These are phyloP conservation scores for Lutjanus erythropterus DNA, from an alignment of 2,113 vertebrate genomes.

Conservation along the genomic window DNA sequence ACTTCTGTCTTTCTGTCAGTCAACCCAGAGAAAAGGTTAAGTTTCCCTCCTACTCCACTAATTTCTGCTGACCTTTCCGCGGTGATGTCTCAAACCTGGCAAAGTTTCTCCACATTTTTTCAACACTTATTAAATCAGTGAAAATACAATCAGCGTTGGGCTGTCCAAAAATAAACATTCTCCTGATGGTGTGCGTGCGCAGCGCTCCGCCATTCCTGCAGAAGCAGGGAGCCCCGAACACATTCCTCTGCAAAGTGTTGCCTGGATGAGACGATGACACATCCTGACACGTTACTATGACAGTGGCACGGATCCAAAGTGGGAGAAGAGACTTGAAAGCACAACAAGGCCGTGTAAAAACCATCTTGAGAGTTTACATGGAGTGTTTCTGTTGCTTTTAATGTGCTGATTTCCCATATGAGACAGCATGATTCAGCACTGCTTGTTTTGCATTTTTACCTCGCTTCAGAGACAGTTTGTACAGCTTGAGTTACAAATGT, in stretches of 20 bases:
- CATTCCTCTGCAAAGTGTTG: conserved; percentile 33
- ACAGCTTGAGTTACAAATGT: conserved; percentile 19
- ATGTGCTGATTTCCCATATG: conserved; percentile 55
- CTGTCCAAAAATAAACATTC: conserved; percentile 62
- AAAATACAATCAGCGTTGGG: conserved; percentile 51
- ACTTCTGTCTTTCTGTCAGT: conserved; percentile 69
- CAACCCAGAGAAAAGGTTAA: conserved; percentile 74
- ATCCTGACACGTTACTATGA: conserved; percentile 61
- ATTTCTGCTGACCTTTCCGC: conserved; percentile 73
- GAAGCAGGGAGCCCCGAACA: conserved; percentile 32
- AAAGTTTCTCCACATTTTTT: conserved; percentile 54
- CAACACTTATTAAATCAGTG: conserved; percentile 58
- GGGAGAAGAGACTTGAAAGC: conserved; percentile 54
- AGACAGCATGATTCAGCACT: conserved; percentile 51
- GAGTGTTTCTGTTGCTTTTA: conserved; percentile 47
- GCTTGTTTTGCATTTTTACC: conserved; percentile 45
- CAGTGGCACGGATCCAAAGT: conserved; percentile 49
- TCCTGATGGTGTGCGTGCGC: conserved; percentile 20
- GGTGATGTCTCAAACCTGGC: conserved; percentile 47
- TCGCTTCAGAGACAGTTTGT: conserved; percentile 33
- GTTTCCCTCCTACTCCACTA: conserved; percentile 60
- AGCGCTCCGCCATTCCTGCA: neutral
- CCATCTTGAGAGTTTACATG: conserved; percentile 50
- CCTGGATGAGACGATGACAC: conserved; percentile 54
- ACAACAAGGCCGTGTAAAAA: conserved; percentile 40